Evolutionary conservation across 2,888 invertebrate species (phyloP).

Genomic region (Drosophila neotestacea): DNA sequence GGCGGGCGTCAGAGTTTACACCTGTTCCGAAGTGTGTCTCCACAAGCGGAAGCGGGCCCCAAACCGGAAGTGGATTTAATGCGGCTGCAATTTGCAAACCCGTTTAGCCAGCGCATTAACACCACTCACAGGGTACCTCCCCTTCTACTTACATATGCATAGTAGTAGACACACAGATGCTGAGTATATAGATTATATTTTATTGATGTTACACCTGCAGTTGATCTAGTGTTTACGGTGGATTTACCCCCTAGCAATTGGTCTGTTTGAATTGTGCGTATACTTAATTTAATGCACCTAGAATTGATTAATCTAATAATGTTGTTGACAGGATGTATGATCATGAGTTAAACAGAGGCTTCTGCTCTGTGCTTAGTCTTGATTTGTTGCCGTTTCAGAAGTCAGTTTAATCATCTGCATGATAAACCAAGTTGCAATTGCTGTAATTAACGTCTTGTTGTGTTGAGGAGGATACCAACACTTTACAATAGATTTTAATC

Average conservation of each 20-base stretch:
- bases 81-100: slow-evolving; percentile 73
- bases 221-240: background rate
- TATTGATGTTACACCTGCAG: slow-evolving; percentile 48
- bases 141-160: background rate
- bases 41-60: slow-evolving; percentile 58
- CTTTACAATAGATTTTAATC: background rate
- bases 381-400: background rate
- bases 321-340: slow-evolving; percentile 23
- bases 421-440: background rate
- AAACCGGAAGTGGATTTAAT: slow-evolving; percentile 74
- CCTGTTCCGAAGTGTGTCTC: slow-evolving; percentile 58
- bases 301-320: slow-evolving; percentile 36
- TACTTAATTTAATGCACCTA: slow-evolving; percentile 11
- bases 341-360: background rate
- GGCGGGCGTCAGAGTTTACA: slow-evolving; percentile 71
- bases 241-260: background rate
- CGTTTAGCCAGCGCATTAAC: slow-evolving; percentile 65
- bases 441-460: background rate
- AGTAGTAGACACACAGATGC: background rate
- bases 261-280: slow-evolving; percentile 9
- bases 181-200: slow-evolving; percentile 41
- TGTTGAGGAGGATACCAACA: background rate
- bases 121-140: slow-evolving; percentile 26
- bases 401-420: background rate
- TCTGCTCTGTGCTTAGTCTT: background rate